Conservation (phyloP, 1,140 invertebrate genomes). For the Solenopsis invicta region DNA sequence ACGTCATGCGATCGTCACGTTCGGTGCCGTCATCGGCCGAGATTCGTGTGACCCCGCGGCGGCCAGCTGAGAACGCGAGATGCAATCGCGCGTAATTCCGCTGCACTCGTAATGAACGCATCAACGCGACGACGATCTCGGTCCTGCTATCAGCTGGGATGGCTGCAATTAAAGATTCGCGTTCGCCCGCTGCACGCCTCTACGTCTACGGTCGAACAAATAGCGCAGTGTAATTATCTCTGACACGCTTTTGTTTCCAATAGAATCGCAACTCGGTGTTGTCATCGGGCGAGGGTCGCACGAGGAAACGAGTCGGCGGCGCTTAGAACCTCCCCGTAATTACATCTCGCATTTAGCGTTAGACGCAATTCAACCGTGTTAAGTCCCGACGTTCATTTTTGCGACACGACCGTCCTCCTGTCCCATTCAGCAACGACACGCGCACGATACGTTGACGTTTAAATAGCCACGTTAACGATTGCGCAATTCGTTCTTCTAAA, state of each 20-base stretch:
- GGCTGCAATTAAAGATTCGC: not conserved
- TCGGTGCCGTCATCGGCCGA: not conserved
- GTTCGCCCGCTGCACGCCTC: not conserved
- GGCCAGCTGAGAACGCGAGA: not conserved
- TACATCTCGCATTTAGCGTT: not conserved
- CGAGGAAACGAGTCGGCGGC: not conserved
- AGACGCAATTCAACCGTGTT: not conserved
- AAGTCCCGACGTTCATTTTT: not conserved
- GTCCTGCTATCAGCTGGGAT: not conserved
- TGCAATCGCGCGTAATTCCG: not conserved
- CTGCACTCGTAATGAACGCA: not conserved
- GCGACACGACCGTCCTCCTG: slow-evolving; percentile 11
- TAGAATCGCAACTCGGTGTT: not conserved
- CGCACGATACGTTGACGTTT: not conserved
- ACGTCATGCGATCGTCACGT: not conserved
- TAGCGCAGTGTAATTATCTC: not conserved
- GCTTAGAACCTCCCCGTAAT: not conserved
- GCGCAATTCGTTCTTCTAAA: not conserved
- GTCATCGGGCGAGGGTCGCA: not conserved
- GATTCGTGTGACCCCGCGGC: not conserved
- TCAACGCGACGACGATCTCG: not conserved
- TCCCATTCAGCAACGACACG: not conserved
- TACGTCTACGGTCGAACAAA: not conserved
- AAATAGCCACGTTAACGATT: slow-evolving; percentile 7
- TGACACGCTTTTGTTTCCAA: not conserved